Evolutionary conservation across 2,888 invertebrate species (phyloP).

Genomic region (Lochmaea crataegi): DNA sequence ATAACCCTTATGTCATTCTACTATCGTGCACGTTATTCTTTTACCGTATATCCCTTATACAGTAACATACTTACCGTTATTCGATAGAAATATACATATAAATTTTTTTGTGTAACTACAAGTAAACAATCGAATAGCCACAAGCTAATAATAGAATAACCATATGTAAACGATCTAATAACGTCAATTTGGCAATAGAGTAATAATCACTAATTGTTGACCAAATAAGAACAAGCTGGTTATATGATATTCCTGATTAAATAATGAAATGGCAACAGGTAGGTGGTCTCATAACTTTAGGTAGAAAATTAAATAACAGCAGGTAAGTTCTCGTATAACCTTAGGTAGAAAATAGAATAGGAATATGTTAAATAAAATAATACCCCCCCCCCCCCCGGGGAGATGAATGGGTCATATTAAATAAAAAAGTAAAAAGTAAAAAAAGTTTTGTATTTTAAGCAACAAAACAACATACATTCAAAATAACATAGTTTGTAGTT

Average conservation of each 20-base stretch:
- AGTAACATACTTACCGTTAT: slow-evolving; percentile 1
- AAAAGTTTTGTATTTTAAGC: not conserved
- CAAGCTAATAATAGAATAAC: too few relatives aligned
- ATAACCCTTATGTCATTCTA: slow-evolving; percentile 2
- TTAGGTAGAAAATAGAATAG: too few relatives aligned
- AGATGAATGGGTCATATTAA: too few relatives aligned
- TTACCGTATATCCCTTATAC: slow-evolving; percentile 1
- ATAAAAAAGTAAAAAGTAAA: too few relatives aligned
- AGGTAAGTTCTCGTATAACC: not conserved
- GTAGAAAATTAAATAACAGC: not conserved
- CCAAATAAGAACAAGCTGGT: not conserved
- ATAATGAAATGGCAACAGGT: not conserved
- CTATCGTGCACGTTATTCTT: not conserved
- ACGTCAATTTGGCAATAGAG: not conserved
- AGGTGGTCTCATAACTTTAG: slow-evolving; percentile 4
- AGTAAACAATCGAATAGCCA: too few relatives aligned
- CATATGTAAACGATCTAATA: not conserved
- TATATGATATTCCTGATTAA: too few relatives aligned
- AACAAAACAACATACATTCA: too few relatives aligned
- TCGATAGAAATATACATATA: not conserved
- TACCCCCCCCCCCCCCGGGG: too few relatives aligned
- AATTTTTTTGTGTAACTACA: too few relatives aligned
- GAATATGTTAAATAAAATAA: too few relatives aligned
- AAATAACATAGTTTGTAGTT: too few relatives aligned
- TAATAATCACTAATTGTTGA: not conserved